Evolutionary conservation across 2,797 vertebrate genomes (phyloP), one percentile per base, ranked within the genome.

Genomic region (Clarias pachynema): DNA sequence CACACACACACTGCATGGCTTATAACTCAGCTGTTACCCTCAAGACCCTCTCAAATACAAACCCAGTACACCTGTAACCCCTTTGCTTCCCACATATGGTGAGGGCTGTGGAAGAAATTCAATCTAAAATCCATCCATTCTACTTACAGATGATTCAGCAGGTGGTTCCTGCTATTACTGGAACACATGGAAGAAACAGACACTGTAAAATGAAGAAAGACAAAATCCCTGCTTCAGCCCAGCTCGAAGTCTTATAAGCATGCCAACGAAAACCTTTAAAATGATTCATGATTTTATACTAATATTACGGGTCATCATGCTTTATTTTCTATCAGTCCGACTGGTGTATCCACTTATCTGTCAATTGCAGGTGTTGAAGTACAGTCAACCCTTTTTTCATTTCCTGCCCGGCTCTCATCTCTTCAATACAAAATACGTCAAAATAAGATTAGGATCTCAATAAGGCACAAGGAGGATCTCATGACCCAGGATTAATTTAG

Each of bases 61-160:
- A 84, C 53, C 79, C 69, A 53, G 77, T 74, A 83, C 72, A 87
- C 68, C 80, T 88, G 84, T 82, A 87, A 91, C 91, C 90, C 68
- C 88, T 91, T 87, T 89, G 93, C 89, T 90, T 92, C 68, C 40
- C 81, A 86, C 70, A 75, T 70, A 82, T 60, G 60, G 56, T 57
- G 83, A 89, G 87, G 79, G 86, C 93, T 93, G 91, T 91, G 92
- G 92, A 91, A 92, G 92, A 94, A 90, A 91, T 87, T 86, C 91
- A 94, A 94, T 91, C 93, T 92, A 93, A 88, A 88, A 82, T 91
- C 91, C 93, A 94, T 94, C 95, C 44, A 83, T 86, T 65, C 29
- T 79, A 34, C 65, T 56, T 56, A 69, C 24, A 80, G n/a, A 68
- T 6, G 18, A n/a, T 81, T 86, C 72, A 78, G 53, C 77, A 86